Percentiles rank a stretch among this genome's conserved stretches.
phyloP scores from a whole-genome alignment of 2,888 invertebrate genomes.

The Dexiosoma caninum region DNA sequence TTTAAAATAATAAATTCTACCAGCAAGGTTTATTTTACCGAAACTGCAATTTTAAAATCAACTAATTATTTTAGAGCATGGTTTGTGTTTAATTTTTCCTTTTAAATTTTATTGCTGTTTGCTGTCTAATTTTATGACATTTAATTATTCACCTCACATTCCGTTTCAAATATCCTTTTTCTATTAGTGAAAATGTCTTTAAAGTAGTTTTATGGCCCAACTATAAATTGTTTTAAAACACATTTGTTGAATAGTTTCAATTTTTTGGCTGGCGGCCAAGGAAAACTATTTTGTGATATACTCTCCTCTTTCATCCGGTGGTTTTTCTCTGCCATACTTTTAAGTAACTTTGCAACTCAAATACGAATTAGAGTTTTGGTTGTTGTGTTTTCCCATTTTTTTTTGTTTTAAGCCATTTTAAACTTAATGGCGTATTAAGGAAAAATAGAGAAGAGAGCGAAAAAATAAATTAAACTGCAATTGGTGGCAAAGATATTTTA shows the following conservation, averaged over 20 bases:
- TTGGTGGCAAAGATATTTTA: not conserved
- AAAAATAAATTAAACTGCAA: not conserved
- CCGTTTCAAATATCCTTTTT: conserved; percentile 56
- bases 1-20: too few relatives aligned
- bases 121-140: conserved; percentile 45
- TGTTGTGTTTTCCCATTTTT: not conserved
- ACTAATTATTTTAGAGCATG: too few relatives aligned
- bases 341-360: conserved; percentile 5
- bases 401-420: conserved; percentile 12
- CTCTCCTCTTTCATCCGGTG: not conserved
- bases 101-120: not conserved
- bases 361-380: not conserved
- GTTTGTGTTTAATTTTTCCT: too few relatives aligned
- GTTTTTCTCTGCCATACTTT: too few relatives aligned
- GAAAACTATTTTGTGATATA: not conserved
- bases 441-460: not conserved
- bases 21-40: too few relatives aligned
- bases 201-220: conserved; percentile 52
- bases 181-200: conserved; percentile 47
- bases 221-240: conserved; percentile 53
- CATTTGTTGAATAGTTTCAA: conserved; percentile 55
- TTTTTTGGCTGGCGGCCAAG: conserved; percentile 50
- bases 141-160: conserved; percentile 55
- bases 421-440: not conserved
- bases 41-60: too few relatives aligned